Percentiles rank a stretch among this genome's conserved stretches.
Evolutionary conservation across 2,113 vertebrate species (phyloP).

Genomic region (Grammomys surdaster): DNA sequence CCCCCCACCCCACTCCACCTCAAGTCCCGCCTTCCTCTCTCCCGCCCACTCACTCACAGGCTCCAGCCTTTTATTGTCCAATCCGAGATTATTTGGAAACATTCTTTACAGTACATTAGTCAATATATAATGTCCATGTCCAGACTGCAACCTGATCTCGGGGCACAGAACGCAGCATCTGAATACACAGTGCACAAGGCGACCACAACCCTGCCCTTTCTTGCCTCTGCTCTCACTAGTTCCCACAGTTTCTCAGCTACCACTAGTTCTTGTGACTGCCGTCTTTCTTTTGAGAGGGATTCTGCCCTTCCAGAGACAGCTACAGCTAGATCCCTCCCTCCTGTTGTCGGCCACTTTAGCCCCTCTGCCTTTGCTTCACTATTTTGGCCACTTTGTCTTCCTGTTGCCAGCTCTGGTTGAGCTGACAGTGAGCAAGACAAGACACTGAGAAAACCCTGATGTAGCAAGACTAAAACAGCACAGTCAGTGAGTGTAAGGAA

Average conservation of each 20-base stretch:
- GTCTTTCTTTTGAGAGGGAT: neutral
- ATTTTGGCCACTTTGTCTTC: neutral
- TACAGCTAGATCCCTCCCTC: neutral
- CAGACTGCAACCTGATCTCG: no score
- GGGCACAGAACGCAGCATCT: no score
- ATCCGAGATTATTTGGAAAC: no score
- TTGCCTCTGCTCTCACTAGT: neutral
- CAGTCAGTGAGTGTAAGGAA: neutral
- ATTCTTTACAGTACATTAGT: no score
- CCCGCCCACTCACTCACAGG: no score
- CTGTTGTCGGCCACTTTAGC: neutral
- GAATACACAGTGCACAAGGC: no score
- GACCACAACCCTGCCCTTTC: neutral
- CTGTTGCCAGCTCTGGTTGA: neutral
- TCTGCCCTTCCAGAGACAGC: neutral
- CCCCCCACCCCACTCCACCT: no score
- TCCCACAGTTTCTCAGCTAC: neutral
- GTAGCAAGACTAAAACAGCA: neutral
- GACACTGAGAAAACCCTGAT: neutral
- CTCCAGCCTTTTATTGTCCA: no score
- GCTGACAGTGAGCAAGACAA: neutral
- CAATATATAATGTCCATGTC: no score
- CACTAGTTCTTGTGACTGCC: neutral
- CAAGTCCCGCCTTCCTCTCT: no score
- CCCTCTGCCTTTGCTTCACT: neutral